Conservation (phyloP, 2,113 vertebrate species). For the Scortum barcoo region DNA sequence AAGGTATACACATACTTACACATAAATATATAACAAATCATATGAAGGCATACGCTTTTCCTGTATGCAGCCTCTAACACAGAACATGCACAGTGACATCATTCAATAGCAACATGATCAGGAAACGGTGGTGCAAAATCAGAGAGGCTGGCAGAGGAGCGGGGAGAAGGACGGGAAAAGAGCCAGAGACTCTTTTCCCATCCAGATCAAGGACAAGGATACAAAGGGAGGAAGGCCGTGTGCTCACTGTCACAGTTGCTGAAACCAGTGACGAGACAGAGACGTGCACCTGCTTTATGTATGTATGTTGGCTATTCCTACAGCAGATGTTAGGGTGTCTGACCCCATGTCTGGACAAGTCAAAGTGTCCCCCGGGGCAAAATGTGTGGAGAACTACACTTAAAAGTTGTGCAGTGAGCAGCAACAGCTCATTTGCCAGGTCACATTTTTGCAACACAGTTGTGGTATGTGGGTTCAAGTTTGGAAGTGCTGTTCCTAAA, state of each 20-base stretch:
- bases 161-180: not conserved
- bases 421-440: not conserved
- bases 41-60: slow-evolving; percentile 1
- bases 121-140: not conserved
- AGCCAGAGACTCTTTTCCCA: no score
- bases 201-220: not conserved
- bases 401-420: not conserved
- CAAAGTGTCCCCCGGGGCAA: not conserved
- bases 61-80: slow-evolving; percentile 39
- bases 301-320: not conserved
- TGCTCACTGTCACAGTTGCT: slow-evolving; percentile 12
- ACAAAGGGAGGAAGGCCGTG: slow-evolving; percentile 21
- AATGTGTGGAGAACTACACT: not conserved
- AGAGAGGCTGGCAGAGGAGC: not conserved
- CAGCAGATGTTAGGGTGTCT: slow-evolving; percentile 48
- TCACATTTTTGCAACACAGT: not conserved
- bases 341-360: slow-evolving; percentile 24
- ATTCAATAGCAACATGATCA: slow-evolving; percentile 37
- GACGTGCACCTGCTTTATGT: slow-evolving; percentile 48
- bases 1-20: not conserved
- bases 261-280: slow-evolving; percentile 32
- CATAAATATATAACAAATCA: no score
- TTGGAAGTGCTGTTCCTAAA: not conserved
- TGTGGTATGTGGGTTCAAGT: not conserved
- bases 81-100: slow-evolving; percentile 65